Evolutionary conservation across 2,113 vertebrate species (phyloP).

Genomic region (Oenanthe oenanthe): DNA sequence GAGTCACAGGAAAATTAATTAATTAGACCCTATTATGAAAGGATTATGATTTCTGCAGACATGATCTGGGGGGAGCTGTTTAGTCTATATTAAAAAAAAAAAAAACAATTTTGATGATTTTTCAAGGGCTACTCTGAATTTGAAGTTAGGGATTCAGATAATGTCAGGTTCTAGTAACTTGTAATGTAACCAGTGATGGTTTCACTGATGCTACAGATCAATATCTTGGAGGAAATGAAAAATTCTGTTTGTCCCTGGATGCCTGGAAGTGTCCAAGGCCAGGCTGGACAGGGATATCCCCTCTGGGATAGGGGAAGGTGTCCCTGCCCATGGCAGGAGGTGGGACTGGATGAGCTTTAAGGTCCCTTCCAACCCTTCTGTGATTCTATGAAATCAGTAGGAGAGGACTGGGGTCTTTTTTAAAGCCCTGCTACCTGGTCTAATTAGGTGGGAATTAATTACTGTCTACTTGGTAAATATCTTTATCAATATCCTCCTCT

Average conservation of each 20-base stretch:
- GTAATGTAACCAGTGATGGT: too few relatives aligned
- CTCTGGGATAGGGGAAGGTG: background rate
- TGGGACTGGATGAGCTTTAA: background rate
- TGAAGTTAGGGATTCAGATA: background rate
- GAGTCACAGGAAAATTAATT: background rate
- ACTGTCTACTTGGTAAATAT: background rate
- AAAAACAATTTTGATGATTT: background rate
- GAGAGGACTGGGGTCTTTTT: background rate
- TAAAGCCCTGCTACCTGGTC: background rate
- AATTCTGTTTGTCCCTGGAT: fast-evolving
- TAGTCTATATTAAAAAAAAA: background rate
- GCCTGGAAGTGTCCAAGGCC: background rate
- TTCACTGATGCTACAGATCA: background rate
- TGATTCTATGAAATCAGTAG: background rate
- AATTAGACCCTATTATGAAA: background rate
- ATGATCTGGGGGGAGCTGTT: background rate
- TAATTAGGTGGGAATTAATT: background rate
- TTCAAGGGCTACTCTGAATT: background rate
- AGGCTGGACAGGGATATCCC: fast-evolving
- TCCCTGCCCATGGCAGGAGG: background rate
- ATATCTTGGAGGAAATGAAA: background rate
- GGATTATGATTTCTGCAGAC: background rate
- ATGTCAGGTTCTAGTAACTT: background rate
- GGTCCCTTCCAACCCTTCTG: background rate
- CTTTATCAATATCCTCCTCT: background rate